Evolutionary conservation across 2,888 invertebrate species (phyloP).

Genomic region (Coremacera marginata): DNA sequence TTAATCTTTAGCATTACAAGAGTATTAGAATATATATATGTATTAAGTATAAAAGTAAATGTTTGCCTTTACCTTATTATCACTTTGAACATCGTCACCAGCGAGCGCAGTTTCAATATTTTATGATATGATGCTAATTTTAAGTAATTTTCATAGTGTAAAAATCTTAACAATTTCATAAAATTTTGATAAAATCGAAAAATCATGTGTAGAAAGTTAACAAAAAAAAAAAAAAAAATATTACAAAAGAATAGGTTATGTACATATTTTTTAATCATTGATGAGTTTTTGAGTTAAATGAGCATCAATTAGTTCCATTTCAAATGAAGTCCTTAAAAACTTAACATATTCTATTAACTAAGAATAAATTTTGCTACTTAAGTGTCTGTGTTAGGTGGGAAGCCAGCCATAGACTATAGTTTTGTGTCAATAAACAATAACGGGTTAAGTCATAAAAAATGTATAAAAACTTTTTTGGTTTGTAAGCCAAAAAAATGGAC

Average conservation of each 20-base stretch:
- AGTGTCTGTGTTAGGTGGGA: too few species aligned
- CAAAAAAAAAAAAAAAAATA: neutral
- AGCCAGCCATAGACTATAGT: too few species aligned
- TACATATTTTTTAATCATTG: neutral
- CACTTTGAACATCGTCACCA: neutral
- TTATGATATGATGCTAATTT: conserved; percentile 1
- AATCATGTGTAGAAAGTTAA: neutral
- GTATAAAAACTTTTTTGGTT: too few species aligned
- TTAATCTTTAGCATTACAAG: neutral
- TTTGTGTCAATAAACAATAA: too few species aligned
- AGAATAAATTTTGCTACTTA: too few species aligned
- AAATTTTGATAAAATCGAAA: neutral
- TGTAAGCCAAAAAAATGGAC: too few species aligned
- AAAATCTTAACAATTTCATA: neutral
- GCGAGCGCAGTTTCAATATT: neutral
- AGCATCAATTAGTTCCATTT: too few species aligned
- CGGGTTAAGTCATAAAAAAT: too few species aligned
- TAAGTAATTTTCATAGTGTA: neutral
- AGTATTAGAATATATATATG: too few species aligned
- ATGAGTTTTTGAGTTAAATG: too few species aligned
- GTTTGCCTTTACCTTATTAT: conserved; percentile 1
- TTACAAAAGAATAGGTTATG: neutral
- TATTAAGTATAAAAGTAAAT: neutral
- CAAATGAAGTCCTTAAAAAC: too few species aligned
- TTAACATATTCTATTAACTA: too few species aligned